Evolutionary conservation across 2,797 vertebrate genomes (phyloP).

Genomic region (Takifugu rubripes): DNA sequence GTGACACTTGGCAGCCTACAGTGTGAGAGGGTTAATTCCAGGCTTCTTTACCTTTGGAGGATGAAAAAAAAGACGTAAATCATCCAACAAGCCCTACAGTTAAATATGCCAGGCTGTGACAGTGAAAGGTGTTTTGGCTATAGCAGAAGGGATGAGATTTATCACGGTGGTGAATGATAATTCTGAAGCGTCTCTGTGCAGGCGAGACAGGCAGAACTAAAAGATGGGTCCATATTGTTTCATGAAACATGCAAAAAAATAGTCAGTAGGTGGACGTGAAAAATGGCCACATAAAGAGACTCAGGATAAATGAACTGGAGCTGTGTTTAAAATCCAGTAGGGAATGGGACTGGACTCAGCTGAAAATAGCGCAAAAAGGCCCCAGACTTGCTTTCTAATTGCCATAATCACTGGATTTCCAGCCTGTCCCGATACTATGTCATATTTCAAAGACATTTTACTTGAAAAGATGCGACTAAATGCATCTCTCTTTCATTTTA

Average conservation of each 20-base stretch:
- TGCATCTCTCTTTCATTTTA: conserved; percentile 55
- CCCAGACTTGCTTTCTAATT: conserved; percentile 33
- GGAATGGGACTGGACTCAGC: conserved; percentile 18
- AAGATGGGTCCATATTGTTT: conserved; percentile 59
- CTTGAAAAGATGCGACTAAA: conserved; percentile 45
- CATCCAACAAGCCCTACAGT: conserved; percentile 58
- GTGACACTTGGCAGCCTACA: conserved; percentile 18
- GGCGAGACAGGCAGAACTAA: conserved; percentile 50
- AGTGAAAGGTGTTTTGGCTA: conserved; percentile 64
- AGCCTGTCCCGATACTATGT: conserved; percentile 46
- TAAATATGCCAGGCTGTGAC: conserved; percentile 48
- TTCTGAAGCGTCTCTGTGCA: conserved; percentile 34
- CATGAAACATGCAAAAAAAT: conserved; percentile 67
- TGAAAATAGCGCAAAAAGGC: conserved; percentile 14
- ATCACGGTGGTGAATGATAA: conserved; percentile 68
- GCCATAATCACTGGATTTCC: conserved; percentile 36
- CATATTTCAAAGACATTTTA: conserved; percentile 53
- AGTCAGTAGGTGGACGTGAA: conserved; percentile 38
- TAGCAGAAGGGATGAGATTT: conserved; percentile 63
- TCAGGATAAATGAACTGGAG: conserved; percentile 42
- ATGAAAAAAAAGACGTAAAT: conserved; percentile 50
- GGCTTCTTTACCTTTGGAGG: conserved; percentile 44
- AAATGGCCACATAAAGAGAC: conserved; percentile 46
- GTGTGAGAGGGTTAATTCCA: conserved; percentile 56
- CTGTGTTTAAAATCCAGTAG: conserved; percentile 26